A percentile compares a stretch with the other conserved stretches of the same genome.
These are phyloP conservation scores for Myotis davidii DNA, from an alignment of 2,113 vertebrate species.

Conservation along the genomic window DNA sequence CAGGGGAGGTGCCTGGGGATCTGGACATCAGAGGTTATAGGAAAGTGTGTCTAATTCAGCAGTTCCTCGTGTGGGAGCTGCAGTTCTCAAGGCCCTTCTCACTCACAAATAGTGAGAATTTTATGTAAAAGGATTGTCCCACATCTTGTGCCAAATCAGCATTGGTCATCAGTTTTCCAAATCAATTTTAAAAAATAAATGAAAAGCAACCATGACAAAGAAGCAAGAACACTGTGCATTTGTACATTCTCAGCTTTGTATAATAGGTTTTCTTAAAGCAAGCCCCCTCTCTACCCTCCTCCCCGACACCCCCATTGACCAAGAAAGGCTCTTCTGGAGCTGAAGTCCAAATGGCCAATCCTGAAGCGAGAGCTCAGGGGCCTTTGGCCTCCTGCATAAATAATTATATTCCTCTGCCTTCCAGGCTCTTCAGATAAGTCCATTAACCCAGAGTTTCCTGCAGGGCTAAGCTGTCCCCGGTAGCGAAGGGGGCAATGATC, in stretches of 20 bases:
- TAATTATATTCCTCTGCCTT: constrained; percentile 28
- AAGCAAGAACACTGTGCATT: not conserved
- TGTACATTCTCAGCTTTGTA: not conserved
- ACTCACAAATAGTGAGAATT: not conserved
- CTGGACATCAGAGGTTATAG: not conserved
- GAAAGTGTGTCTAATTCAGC: not conserved
- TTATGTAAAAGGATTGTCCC: not conserved
- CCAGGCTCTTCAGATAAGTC: not conserved
- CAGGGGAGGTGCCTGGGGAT: not conserved
- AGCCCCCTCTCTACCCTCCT: too few relatives aligned
- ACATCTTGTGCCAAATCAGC: constrained; percentile 5
- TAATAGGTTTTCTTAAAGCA: not conserved
- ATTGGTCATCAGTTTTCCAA: not conserved
- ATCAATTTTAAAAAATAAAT: not conserved
- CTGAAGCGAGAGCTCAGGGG: not conserved
- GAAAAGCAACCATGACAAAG: not conserved
- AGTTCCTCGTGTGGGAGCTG: not conserved
- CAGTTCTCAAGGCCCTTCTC: not conserved
- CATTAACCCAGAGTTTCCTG: constrained; percentile 32
- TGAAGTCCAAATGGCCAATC: not conserved
- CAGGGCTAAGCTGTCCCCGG: not conserved
- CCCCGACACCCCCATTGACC: not conserved
- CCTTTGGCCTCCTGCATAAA: not conserved
- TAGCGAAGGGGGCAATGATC: not conserved
- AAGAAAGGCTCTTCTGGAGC: not conserved